Percentiles rank a stretch among this genome's conserved stretches.
Conservation (phyloP, 1,140 invertebrate species). For the Chionoecetes opilio region DNA sequence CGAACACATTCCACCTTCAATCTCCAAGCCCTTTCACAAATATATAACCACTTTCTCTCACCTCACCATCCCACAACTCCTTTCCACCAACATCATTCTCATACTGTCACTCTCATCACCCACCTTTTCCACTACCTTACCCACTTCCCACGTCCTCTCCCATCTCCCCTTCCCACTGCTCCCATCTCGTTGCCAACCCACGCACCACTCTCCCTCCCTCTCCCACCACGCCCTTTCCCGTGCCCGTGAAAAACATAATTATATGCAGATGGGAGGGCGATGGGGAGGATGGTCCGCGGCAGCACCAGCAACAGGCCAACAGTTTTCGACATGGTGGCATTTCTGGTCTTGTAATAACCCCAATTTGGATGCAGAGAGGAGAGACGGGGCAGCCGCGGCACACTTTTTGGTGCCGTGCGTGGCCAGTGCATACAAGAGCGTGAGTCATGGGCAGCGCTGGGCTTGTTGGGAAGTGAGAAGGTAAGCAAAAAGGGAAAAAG, state of each 20-base stretch:
- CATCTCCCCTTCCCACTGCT: background rate
- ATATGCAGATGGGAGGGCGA: conserved; percentile 21
- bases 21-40: background rate
- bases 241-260: conserved; percentile 5
- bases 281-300: background rate
- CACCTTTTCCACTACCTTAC: background rate
- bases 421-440: background rate
- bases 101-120: background rate
- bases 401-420: conserved; percentile 9
- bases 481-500: background rate
- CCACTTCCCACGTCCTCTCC: background rate
- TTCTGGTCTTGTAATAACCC: background rate
- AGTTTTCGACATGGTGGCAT: background rate
- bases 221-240: conserved; percentile 23
- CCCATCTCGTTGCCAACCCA: background rate
- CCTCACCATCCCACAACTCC: background rate
- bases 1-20: no score
- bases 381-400: background rate
- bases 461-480: background rate
- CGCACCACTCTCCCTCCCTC: background rate
- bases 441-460: background rate
- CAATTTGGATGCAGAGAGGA: background rate
- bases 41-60: background rate
- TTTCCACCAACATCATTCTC: background rate
- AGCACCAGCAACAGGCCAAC: background rate